phyloP scores from a whole-genome alignment of 2,113 vertebrate species.

The Acanthisitta chloris region DNA sequence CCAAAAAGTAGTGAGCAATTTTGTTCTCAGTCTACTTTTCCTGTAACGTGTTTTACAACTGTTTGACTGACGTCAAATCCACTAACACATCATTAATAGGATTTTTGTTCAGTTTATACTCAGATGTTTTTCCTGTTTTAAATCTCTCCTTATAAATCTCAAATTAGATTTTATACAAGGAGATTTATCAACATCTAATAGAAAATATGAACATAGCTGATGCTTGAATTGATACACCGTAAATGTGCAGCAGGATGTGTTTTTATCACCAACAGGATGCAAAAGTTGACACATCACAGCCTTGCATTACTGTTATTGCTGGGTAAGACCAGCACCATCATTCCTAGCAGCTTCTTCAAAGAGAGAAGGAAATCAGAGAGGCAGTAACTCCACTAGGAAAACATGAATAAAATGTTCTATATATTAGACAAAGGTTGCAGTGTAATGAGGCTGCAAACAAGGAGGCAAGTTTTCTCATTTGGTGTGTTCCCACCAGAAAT shows the following conservation, averaged over 20 bases:
- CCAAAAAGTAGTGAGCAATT: not conserved
- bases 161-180: constrained; percentile 30
- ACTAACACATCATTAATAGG: constrained; percentile 18
- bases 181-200: not conserved
- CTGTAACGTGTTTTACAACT: not conserved
- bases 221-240: not conserved
- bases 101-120: not conserved
- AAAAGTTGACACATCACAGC: not conserved
- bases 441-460: not conserved
- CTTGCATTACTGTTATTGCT: not conserved
- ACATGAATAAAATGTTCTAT: rapidly evolving
- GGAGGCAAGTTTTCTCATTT: not conserved
- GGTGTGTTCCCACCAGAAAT: not conserved
- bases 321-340: not conserved
- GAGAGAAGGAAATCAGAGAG: not conserved
- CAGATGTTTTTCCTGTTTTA: not conserved
- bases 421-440: not conserved
- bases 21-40: not conserved
- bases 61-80: not conserved
- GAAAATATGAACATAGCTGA: not conserved
- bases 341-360: not conserved
- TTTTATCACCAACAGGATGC: not conserved
- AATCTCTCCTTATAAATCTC: constrained; percentile 30
- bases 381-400: not conserved
- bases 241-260: not conserved